A percentile compares a stretch with the other conserved stretches of the same genome.
phyloP scores from a whole-genome alignment of 2,797 vertebrate genomes.

The Macrochelys suwanniensis region DNA sequence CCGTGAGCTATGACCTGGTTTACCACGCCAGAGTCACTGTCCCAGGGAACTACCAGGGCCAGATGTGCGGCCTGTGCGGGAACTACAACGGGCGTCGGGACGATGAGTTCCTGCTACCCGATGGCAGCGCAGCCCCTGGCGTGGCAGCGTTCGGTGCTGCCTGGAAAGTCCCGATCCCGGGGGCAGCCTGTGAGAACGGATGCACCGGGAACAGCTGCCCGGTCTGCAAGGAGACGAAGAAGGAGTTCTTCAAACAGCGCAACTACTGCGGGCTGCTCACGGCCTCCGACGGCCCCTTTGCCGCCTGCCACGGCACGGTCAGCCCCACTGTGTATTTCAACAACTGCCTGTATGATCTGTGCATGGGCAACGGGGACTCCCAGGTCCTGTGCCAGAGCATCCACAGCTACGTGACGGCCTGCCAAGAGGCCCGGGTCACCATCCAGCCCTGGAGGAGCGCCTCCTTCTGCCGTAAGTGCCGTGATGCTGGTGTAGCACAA shows the following conservation, averaged over 20 bases:
- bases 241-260: constrained; percentile 38
- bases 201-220: not conserved
- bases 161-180: constrained; percentile 75
- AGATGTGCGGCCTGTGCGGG: constrained; percentile 78
- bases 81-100: constrained; percentile 58
- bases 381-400: constrained; percentile 80
- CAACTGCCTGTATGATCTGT: constrained; percentile 81
- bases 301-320: constrained; percentile 75
- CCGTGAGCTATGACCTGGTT: constrained; percentile 64
- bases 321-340: constrained; percentile 77
- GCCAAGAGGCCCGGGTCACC: constrained; percentile 68
- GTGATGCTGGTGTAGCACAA: no score
- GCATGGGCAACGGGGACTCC: constrained; percentile 71
- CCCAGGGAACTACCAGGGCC: constrained; percentile 76
- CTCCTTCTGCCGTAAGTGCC: constrained; percentile 82
- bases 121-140: not conserved
- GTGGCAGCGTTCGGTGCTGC: constrained; percentile 39
- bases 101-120: constrained; percentile 59
- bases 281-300: constrained; percentile 44
- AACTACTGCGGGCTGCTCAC: constrained; percentile 66
- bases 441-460: constrained; percentile 79
- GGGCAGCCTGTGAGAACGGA: constrained; percentile 58
- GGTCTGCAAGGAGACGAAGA: constrained; percentile 12
- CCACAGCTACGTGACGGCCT: constrained; percentile 79
- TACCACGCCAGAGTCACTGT: constrained; percentile 67